Conservation (phyloP, 2,888 invertebrate genomes). For the Cacoxenus indagator region DNA sequence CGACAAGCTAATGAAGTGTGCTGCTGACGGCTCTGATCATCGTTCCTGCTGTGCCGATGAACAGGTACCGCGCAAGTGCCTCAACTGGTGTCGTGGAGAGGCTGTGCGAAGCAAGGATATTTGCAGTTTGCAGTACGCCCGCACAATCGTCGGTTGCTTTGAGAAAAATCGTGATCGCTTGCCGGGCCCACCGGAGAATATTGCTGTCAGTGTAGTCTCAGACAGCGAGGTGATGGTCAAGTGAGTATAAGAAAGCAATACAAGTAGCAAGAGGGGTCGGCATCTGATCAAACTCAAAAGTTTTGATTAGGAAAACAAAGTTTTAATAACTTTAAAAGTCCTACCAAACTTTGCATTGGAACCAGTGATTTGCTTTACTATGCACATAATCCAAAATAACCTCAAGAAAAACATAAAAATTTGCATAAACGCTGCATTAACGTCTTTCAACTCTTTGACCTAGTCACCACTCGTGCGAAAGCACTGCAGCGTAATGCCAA, state of each 20-base stretch:
- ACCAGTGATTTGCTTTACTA: neutral
- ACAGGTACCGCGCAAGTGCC: slow-evolving; percentile 84
- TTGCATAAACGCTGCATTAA: neutral
- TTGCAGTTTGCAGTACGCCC: slow-evolving; percentile 81
- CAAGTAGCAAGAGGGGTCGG: neutral
- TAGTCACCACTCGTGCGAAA: neutral
- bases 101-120: slow-evolving; percentile 76
- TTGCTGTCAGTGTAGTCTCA: slow-evolving; percentile 74
- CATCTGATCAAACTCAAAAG: no score
- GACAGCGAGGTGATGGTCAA: slow-evolving; percentile 74
- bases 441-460: neutral
- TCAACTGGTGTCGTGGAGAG: slow-evolving; percentile 88
- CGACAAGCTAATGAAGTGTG: slow-evolving; percentile 88
- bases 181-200: slow-evolving; percentile 84
- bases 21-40: slow-evolving; percentile 86
- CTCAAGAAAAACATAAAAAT: neutral
- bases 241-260: slow-evolving; percentile 47
- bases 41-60: slow-evolving; percentile 85
- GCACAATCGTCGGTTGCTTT: slow-evolving; percentile 85
- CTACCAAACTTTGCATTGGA: neutral
- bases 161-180: slow-evolving; percentile 82
- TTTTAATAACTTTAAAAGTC: neutral
- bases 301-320: no score
- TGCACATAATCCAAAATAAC: neutral
- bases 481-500: neutral